A percentile compares a stretch with the other conserved stretches of the same genome.
Evolutionary conservation across 2,113 vertebrate genomes (phyloP).

Genomic region (Peromyscus polionotus): DNA sequence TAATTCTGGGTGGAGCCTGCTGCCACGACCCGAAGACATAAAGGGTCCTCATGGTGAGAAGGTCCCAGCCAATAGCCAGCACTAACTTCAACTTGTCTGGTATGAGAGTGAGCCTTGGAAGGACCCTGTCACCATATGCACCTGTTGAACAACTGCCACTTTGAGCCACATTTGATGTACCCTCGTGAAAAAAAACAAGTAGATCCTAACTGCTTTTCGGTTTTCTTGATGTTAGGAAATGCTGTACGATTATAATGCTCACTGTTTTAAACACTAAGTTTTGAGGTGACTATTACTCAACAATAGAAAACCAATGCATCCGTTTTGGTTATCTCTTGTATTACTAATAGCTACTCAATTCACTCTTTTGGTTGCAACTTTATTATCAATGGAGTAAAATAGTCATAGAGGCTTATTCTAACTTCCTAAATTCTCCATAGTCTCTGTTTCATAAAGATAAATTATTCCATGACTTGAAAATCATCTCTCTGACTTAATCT

Average conservation of each 20-base stretch:
- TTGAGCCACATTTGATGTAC: accelerated
- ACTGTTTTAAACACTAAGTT: not conserved
- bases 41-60: not conserved
- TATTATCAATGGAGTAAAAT: not conserved
- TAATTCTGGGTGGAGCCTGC: not conserved
- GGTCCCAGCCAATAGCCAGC: not conserved
- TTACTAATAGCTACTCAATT: not conserved
- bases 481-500: not conserved
- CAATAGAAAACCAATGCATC: not conserved
- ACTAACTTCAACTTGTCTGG: not conserved
- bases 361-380: not conserved
- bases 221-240: not conserved
- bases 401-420: not conserved
- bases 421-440: not conserved
- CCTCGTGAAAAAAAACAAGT: not conserved
- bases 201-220: not conserved
- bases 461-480: not conserved
- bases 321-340: not conserved
- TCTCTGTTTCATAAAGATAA: not conserved
- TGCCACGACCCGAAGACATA: not conserved
- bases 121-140: not conserved
- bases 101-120: not conserved
- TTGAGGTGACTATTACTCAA: not conserved
- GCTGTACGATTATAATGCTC: not conserved
- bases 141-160: not conserved